phyloP scores from a whole-genome alignment of 2,113 vertebrate genomes.

The Tyto alba region DNA sequence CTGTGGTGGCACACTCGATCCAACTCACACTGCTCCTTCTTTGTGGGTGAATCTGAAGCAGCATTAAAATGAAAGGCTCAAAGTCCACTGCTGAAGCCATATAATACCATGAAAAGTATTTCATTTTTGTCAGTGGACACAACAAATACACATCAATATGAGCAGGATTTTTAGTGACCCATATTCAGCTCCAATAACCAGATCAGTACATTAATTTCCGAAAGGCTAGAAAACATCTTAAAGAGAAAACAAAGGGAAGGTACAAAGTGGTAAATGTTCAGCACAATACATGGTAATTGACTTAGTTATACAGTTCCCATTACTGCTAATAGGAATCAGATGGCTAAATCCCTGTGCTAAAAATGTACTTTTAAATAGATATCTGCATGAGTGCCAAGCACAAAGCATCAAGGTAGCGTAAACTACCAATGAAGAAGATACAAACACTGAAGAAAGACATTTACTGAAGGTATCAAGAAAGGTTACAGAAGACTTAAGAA shows the following conservation, averaged over 20 bases:
- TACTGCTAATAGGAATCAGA: constrained; percentile 60
- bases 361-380: constrained; percentile 41
- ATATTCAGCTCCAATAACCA: neutral
- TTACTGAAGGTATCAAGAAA: neutral
- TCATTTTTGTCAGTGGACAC: neutral
- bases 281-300: constrained; percentile 14
- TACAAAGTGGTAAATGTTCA: neutral
- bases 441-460: neutral
- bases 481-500: neutral
- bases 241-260: constrained; percentile 17
- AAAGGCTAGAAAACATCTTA: neutral
- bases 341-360: constrained; percentile 26
- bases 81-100: neutral
- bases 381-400: neutral
- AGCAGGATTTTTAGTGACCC: neutral
- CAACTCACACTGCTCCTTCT: neutral
- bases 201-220: neutral
- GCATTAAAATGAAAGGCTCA: neutral
- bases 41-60: neutral
- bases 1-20: neutral
- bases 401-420: neutral
- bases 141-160: neutral
- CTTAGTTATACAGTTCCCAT: constrained; percentile 38
- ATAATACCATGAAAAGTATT: neutral
- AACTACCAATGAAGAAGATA: neutral